phyloP scores from a whole-genome alignment of 2,888 invertebrate species.

The Dasysyrphus albostriatus region DNA sequence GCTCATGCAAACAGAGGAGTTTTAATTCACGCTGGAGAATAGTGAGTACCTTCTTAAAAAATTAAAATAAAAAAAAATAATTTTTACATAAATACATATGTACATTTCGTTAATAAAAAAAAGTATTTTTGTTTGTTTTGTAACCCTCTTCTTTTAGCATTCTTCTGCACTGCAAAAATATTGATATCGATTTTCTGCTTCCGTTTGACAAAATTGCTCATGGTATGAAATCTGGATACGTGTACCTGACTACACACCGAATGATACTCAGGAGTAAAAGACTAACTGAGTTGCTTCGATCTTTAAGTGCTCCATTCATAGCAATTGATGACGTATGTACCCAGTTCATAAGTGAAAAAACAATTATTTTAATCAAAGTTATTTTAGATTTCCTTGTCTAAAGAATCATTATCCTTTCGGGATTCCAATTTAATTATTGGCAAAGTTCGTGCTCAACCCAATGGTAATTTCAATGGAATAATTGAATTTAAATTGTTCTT shows the following conservation, averaged over 20 bases:
- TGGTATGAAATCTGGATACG: constrained; percentile 92
- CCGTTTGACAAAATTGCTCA: constrained; percentile 90
- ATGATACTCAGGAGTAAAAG: constrained; percentile 95
- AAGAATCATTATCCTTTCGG: constrained; percentile 79
- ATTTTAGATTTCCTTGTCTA: not conserved
- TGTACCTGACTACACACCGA: constrained; percentile 98
- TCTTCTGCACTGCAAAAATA: constrained; percentile 95
- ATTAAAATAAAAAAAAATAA: not conserved
- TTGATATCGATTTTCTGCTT: constrained; percentile 93
- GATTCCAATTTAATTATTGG: constrained; percentile 95
- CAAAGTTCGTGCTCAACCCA: constrained; percentile 94
- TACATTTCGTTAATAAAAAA: too few relatives aligned
- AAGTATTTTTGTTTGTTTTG: too few relatives aligned
- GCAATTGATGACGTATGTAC: constrained; percentile 92
- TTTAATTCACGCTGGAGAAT: constrained; percentile 96
- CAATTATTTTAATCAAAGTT: rapidly evolving
- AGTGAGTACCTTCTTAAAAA: constrained; percentile 89
- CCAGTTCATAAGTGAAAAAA: constrained; percentile 71
- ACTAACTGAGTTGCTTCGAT: constrained; percentile 91
- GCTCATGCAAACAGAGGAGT: constrained; percentile 98
- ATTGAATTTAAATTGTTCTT: constrained; percentile 97
- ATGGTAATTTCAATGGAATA: constrained; percentile 97
- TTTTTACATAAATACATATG: too few relatives aligned
- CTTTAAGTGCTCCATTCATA: constrained; percentile 98
- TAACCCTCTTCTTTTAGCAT: constrained; percentile 87